These are phyloP conservation scores for Bradynema listronoti DNA, from an alignment of 1,140 invertebrate species.

Conservation along the genomic window DNA sequence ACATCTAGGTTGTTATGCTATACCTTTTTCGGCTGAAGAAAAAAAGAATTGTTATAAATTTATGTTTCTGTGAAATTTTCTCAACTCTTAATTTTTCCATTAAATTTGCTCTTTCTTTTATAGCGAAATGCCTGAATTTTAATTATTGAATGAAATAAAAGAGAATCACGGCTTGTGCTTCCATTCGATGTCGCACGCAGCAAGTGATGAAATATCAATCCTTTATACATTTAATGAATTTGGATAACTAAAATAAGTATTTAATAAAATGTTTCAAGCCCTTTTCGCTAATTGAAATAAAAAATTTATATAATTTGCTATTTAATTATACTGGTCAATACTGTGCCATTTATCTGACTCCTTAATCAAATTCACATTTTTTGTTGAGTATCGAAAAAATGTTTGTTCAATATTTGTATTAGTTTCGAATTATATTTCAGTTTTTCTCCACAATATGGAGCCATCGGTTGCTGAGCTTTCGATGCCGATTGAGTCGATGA, in stretches of 20 bases:
- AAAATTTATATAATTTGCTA: background rate
- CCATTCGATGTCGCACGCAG: no score
- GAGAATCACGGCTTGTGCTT: no score
- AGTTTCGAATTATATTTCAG: background rate
- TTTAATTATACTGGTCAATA: no score
- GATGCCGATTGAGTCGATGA: constrained; percentile 26
- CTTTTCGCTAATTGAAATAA: background rate
- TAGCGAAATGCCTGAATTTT: no score
- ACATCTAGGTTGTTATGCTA: background rate
- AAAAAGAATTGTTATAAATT: background rate
- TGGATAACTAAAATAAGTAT: no score
- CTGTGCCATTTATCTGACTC: no score
- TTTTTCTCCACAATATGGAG: constrained; percentile 20
- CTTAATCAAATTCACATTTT: no score
- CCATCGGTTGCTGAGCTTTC: constrained; percentile 29
- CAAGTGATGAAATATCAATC: no score
- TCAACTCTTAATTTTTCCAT: background rate
- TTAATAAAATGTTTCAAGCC: background rate
- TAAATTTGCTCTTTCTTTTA: background rate
- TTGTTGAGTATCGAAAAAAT: background rate
- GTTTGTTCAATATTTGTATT: background rate
- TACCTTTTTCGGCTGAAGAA: background rate
- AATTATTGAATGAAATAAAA: no score
- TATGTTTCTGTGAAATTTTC: background rate
- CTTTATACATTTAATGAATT: no score